A percentile compares a stretch with the other conserved stretches of the same genome.
phyloP scores from a whole-genome alignment of 2,888 invertebrate species.

The Lasioglossum pauxillum region DNA sequence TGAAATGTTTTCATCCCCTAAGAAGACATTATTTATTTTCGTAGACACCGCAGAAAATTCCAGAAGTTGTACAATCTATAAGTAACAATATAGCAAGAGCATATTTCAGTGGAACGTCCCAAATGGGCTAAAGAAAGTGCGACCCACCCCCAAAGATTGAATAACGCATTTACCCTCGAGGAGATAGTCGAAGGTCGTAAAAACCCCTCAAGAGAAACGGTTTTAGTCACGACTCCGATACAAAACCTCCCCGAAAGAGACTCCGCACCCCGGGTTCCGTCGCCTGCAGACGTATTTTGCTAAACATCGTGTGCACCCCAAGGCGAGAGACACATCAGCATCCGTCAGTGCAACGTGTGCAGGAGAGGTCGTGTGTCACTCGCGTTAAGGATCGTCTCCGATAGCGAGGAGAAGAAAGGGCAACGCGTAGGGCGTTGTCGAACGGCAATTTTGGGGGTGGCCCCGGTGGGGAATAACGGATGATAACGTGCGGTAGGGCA shows the following conservation, averaged over 20 bases:
- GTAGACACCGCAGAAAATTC: not conserved
- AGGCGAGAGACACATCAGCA: not conserved
- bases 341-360: constrained; percentile 6
- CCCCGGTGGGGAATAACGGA: constrained; percentile 59
- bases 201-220: not conserved
- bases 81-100: not conserved
- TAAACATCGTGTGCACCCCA: constrained; percentile 10
- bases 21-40: not conserved
- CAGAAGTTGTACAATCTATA: not conserved
- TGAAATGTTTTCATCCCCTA: not conserved
- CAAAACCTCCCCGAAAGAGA: not conserved
- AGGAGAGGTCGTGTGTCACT: constrained; percentile 18
- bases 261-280: not conserved
- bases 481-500: constrained; percentile 73
- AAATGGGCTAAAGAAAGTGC: not conserved
- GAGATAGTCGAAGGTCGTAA: not conserved
- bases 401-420: constrained; percentile 17
- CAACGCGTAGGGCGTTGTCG: constrained; percentile 42
- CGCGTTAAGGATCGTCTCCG: constrained; percentile 3
- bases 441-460: constrained; percentile 55
- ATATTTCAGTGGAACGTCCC: not conserved
- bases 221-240: constrained; percentile 6
- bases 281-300: constrained; percentile 21
- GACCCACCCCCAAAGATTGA: not conserved
- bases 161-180: not conserved